Evolutionary conservation across 1,140 invertebrate species (phyloP), one percentile per base, ranked within the genome.

Genomic region (Diploscapter pachys): DNA sequence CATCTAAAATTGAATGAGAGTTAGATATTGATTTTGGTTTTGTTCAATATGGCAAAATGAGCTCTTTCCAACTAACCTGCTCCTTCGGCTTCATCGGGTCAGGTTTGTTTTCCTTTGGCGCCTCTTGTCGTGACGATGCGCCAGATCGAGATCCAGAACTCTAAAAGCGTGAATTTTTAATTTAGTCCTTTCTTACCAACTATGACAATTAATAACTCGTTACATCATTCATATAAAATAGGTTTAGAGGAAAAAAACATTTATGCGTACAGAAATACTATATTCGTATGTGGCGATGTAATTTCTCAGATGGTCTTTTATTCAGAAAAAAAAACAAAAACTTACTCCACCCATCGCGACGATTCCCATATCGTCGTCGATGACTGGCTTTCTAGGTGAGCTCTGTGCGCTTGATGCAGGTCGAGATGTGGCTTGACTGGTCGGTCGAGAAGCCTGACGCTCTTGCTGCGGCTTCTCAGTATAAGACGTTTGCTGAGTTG

Each of bases 301-400:
- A 31, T 31, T 31, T 31, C 31, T 31, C 31, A 31, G 31, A 31
- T 31, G 0, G 1, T 31, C 0, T 31, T 31, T 31, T 31, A 31
- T 31, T 31, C 1, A 1, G 1, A 31, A 31, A 31, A 31, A 31
- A 31, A 31, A 59, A 59, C 57, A n/a, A n/a, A 9, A 59, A 59
- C 57, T 59, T 1, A 59, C 71, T 55, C 65, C 71, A 63, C 71
- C 65, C 65, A 67, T 68, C 56, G 77, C 71, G 50, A 85, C 82
- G 69, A 86, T 86, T 64, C 85, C 85, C 68, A 83, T 85, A 51
- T 86, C 85, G 50, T 86, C 79, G 76, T 85, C 80, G 68, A 80
- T 75, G 62, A 73, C 75, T 65, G 72, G 78, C 65, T 78, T 71
- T 55, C 66, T 11, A 48, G 77, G 69, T 13, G 77, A 71, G 11